Evolutionary conservation across 2,797 vertebrate genomes (phyloP), one percentile per base, ranked within the genome.

Genomic region (Lemur catta): DNA sequence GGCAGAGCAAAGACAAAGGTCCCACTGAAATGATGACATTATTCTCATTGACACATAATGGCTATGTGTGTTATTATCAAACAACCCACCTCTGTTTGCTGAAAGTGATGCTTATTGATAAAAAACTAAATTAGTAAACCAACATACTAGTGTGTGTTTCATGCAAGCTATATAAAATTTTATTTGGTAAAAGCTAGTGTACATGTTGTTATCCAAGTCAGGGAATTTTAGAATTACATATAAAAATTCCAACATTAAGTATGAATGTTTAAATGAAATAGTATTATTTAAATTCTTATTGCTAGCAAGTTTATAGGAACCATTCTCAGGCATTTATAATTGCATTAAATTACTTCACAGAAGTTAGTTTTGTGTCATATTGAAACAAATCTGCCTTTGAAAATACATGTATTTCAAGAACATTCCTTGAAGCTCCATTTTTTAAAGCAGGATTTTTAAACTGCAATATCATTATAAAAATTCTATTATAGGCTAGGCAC

Each of bases 211-310:
- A 88, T 15, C 13, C 7, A 94, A 69, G 43, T 76, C 43, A 72
- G 46, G 90, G 50, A 76, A 76, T 33, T 41, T 85, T 85, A 89
- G 15, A 80, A 65, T 84, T 92, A 41, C 1, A 87, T 93, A 80
- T 80, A 57, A 93, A 79, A 89, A 71, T 22, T 5, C 20, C 38
- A 82, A 41, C 7, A 38, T 41, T 80, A 78, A 81, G 17, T 55
- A 65, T 69, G 88, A 79, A 55, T 55, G 20, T 71, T 57, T 76
- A 55, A 38, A 59, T 87, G 38, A 89, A 85, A 82, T 15, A 55
- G 26, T 24, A 63, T 41, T 75, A 57, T 46, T 82, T 91, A 89
- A 95, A 91, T 41, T 93, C 33, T 87, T 81, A 81, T 41, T 91
- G 61, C 11, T 50, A 52, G 8, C 0, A 43, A 14, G 88, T 82